Percentiles rank a stretch among this genome's conserved stretches.
Conservation (phyloP, 1,140 invertebrate genomes). For the Nilaparvata lugens region DNA sequence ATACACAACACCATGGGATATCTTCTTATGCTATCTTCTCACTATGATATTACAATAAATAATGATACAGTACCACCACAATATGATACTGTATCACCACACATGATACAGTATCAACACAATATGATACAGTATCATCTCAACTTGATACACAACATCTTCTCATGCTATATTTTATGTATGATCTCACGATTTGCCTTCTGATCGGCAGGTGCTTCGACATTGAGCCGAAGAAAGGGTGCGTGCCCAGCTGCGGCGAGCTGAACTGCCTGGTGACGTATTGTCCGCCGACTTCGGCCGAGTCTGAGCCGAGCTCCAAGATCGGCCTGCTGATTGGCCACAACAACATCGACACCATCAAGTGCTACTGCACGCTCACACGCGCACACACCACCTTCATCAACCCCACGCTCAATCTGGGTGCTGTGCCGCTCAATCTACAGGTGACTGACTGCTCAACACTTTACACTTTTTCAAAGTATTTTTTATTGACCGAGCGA, state of each 20-base stretch:
- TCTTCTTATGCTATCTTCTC: too few relatives aligned
- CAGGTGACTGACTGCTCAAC: not conserved
- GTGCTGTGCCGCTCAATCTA: not conserved
- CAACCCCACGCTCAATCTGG: not conserved
- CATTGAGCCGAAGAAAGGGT: constrained; percentile 23
- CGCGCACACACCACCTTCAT: not conserved
- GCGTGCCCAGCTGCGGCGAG: constrained; percentile 22
- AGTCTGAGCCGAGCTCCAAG: not conserved
- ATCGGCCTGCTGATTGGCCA: not conserved
- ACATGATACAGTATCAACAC: too few relatives aligned
- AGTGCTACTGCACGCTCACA: not conserved
- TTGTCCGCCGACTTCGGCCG: not conserved
- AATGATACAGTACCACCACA: too few relatives aligned
- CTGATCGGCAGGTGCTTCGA: constrained; percentile 4
- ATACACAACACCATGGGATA: too few relatives aligned
- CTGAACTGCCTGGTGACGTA: constrained; percentile 14
- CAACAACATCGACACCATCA: not conserved
- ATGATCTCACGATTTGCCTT: not conserved
- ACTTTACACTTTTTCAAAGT: not conserved
- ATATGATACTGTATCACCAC: too few relatives aligned
- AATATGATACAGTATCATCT: too few relatives aligned
- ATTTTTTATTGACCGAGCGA: too few relatives aligned
- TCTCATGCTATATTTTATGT: too few relatives aligned
- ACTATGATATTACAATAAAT: too few relatives aligned
- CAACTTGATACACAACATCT: too few relatives aligned